Percentiles rank a stretch among this genome's conserved stretches.
Conservation (phyloP, 1,140 invertebrate genomes). For the Probaryconus sp. region DNA sequence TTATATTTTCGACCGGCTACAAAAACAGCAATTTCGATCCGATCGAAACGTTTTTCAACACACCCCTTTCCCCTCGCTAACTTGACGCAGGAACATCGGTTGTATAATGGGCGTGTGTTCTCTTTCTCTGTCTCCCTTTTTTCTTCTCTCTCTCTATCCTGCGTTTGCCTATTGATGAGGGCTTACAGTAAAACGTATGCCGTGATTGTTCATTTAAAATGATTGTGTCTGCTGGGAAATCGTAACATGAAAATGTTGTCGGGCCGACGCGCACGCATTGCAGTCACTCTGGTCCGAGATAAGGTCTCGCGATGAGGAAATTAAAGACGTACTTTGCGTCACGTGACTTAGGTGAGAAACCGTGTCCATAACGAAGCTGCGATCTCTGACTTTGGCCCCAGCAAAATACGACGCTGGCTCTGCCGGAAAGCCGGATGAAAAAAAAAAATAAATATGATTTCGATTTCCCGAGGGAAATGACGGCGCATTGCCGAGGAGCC, state of each 20-base stretch:
- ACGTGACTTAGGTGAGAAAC: no score
- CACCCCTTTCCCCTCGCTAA: conserved; percentile 6
- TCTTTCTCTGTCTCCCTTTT: conserved; percentile 1
- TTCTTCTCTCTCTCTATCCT: background rate
- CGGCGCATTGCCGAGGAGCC: background rate
- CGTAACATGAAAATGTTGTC: conserved; percentile 44
- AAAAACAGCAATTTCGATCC: no score
- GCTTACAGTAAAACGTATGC: conserved; percentile 46
- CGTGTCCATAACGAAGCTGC: no score
- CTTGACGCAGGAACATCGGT: conserved; percentile 19
- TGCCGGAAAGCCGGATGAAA: conserved; percentile 23
- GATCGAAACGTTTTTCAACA: conserved; percentile 11
- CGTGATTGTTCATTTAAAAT: conserved; percentile 52
- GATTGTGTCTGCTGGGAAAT: conserved; percentile 51
- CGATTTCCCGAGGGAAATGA: conserved; percentile 49
- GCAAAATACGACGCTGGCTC: conserved; percentile 15
- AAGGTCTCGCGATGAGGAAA: conserved; percentile 49
- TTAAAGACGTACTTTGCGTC: no score
- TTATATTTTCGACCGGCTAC: no score
- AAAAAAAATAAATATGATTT: conserved; percentile 47
- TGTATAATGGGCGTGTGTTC: conserved; percentile 18
- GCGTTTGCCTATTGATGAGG: conserved; percentile 42
- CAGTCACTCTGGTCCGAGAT: conserved; percentile 48
- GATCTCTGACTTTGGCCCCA: conserved; percentile 8
- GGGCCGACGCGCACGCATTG: conserved; percentile 18